These are phyloP conservation scores for Rhagoletis zephyria DNA, from an alignment of 1,140 invertebrate genomes.

Conservation along the genomic window DNA sequence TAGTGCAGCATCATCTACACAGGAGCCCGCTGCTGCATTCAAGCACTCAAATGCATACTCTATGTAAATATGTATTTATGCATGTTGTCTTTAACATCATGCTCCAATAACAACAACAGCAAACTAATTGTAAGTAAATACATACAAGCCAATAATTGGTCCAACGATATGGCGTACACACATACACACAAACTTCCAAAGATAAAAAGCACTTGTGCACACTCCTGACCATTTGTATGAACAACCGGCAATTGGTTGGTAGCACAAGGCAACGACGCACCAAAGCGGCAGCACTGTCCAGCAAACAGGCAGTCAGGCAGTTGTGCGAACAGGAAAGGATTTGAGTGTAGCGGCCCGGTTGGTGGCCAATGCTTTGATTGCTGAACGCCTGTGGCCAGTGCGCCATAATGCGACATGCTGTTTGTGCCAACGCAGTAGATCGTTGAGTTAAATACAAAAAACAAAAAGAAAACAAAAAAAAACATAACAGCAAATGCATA, in stretches of 20 bases:
- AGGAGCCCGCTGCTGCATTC: not conserved
- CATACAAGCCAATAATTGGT: conserved; percentile 8
- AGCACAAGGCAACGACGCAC: too few relatives aligned
- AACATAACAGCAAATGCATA: not conserved
- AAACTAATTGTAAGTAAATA: too few relatives aligned
- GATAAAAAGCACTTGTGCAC: too few relatives aligned
- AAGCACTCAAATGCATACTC: not conserved
- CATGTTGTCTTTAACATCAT: conserved; percentile 4
- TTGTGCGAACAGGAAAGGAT: conserved; percentile 1
- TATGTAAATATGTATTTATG: not conserved
- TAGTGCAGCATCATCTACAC: not conserved
- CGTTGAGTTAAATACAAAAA: not conserved
- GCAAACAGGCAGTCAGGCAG: not conserved
- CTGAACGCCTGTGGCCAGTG: not conserved
- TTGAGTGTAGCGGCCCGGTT: not conserved
- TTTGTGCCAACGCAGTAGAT: not conserved
- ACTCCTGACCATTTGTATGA: too few relatives aligned
- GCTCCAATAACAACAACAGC: conserved; percentile 27
- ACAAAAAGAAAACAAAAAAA: not conserved
- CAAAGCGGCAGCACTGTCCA: not conserved
- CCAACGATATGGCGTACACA: not conserved
- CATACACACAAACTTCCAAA: not conserved
- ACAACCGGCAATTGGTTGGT: too few relatives aligned
- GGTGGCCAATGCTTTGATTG: conserved; percentile 29
- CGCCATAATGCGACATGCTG: not conserved